phyloP scores from a whole-genome alignment of 2,797 vertebrate genomes.

The Fratercula arctica region DNA sequence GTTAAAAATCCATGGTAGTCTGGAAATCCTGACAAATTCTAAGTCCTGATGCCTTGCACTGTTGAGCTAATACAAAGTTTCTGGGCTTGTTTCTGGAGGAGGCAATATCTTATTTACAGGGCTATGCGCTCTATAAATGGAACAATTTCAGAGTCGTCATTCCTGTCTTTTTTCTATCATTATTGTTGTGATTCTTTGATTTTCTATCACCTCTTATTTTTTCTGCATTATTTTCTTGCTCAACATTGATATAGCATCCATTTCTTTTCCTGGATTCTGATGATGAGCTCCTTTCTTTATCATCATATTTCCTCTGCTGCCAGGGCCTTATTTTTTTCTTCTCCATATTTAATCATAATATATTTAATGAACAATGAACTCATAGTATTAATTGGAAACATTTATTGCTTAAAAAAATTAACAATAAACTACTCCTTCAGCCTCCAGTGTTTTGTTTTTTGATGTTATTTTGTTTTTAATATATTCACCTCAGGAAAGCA shows the following conservation, averaged over 20 bases:
- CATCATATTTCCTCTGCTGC: background rate
- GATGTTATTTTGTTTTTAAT: background rate
- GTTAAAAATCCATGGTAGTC: background rate
- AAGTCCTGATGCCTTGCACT: background rate
- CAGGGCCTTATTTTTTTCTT: background rate
- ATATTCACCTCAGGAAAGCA: constrained; percentile 28
- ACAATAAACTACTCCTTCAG: background rate
- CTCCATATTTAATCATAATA: background rate
- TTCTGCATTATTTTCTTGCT: background rate
- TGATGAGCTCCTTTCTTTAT: background rate
- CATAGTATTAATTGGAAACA: background rate
- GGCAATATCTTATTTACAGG: background rate
- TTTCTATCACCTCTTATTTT: background rate
- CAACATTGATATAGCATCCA: background rate
- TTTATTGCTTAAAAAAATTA: background rate
- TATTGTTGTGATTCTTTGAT: background rate
- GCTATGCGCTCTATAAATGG: background rate
- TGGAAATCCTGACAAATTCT: background rate
- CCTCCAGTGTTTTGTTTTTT: background rate
- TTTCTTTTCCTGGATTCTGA: background rate
- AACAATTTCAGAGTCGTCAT: background rate
- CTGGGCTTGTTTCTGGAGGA: background rate
- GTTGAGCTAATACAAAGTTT: background rate
- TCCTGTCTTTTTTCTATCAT: background rate
- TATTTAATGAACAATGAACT: background rate